These are phyloP conservation scores for Lasioglossum leucozonium DNA, from an alignment of 2,888 invertebrate genomes.

Conservation along the genomic window DNA sequence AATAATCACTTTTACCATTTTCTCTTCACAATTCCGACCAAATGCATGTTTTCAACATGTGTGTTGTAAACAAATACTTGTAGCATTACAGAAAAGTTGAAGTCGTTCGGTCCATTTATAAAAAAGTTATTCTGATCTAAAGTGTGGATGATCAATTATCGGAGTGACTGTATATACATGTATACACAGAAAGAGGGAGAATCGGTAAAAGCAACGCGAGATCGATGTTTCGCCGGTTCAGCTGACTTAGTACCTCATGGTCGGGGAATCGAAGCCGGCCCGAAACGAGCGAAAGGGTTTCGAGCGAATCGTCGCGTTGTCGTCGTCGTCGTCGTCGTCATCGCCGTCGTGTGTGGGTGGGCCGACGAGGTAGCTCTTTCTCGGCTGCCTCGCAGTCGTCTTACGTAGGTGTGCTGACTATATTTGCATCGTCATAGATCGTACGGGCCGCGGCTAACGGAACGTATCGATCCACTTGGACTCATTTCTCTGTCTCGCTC, in stretches of 20 bases:
- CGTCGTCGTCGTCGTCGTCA: not conserved
- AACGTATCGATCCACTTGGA: constrained; percentile 65
- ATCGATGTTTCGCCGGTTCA: constrained; percentile 2
- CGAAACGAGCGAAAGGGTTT: constrained; percentile 9
- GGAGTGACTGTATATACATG: not conserved
- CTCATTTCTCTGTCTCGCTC: constrained; percentile 65
- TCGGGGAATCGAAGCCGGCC: not conserved
- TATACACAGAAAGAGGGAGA: not conserved
- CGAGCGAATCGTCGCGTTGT: not conserved
- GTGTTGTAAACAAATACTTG: too few species aligned
- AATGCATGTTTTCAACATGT: too few species aligned
- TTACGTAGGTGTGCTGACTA: constrained; percentile 55
- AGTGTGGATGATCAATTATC: too few species aligned
- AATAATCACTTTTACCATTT: too few species aligned
- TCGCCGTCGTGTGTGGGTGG: constrained; percentile 3
- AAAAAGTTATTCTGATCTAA: too few species aligned
- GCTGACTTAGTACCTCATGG: not conserved
- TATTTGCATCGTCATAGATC: constrained; percentile 57
- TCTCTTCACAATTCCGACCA: too few species aligned
- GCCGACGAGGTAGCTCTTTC: constrained; percentile 31
- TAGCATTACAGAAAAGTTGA: too few species aligned
- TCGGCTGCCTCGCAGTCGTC: constrained; percentile 38
- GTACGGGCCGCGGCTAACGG: constrained; percentile 52
- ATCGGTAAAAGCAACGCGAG: not conserved
- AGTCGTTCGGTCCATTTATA: too few species aligned